Evolutionary conservation across 2,113 vertebrate species (phyloP).

Genomic region (Dicerorhinus sumatrensis): DNA sequence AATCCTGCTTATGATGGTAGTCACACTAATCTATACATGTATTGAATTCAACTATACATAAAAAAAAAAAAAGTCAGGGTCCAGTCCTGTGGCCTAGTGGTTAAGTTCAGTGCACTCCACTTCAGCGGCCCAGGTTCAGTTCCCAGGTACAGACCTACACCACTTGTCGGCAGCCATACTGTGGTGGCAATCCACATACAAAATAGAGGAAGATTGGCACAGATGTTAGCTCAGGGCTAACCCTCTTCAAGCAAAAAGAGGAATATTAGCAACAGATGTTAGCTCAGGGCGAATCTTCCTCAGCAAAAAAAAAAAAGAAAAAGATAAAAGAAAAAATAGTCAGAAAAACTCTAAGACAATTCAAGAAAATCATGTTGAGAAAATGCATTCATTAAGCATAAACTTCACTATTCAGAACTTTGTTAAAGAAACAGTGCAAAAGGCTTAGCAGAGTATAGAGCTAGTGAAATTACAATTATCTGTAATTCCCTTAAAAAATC

Average conservation of each 20-base stretch:
- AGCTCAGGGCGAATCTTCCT: no score
- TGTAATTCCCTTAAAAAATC: background rate
- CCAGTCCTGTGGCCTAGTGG: no score
- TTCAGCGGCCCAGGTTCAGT: no score
- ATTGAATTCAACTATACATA: background rate
- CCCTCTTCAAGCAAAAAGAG: no score
- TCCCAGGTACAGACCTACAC: no score
- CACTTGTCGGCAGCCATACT: no score
- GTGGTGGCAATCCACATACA: no score
- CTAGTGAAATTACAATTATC: background rate
- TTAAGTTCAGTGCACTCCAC: no score
- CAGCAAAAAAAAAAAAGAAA: no score
- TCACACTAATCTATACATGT: background rate
- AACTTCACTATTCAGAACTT: background rate
- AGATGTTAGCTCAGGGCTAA: no score
- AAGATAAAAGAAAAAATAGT: background rate
- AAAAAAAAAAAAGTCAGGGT: background rate
- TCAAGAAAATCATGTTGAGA: background rate
- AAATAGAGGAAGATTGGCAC: no score
- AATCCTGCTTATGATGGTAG: rapidly evolving
- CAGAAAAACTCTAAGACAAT: background rate
- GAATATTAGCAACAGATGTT: no score
- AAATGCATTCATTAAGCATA: background rate
- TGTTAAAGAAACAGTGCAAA: background rate
- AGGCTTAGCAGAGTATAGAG: background rate